These are phyloP conservation scores for Tribolium freemani DNA, from an alignment of 2,888 invertebrate genomes.

Conservation along the genomic window DNA sequence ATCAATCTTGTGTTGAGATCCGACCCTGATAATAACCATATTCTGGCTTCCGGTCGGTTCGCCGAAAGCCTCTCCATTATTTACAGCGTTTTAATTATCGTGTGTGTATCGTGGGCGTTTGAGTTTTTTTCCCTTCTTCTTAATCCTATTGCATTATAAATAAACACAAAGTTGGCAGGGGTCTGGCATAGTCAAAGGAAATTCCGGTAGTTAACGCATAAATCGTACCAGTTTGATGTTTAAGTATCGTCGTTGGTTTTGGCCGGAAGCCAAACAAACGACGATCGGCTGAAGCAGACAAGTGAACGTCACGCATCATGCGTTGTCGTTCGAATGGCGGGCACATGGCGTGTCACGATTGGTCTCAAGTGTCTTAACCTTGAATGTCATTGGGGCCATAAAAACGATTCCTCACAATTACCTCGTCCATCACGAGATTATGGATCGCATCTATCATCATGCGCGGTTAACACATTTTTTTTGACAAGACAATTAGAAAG, in stretches of 20 bases:
- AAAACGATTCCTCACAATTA: not conserved
- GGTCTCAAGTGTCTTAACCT: slow-evolving; percentile 43
- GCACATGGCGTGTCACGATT: slow-evolving; percentile 33
- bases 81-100: slow-evolving; percentile 34
- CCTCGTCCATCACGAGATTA: no score
- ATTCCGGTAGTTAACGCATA: slow-evolving; percentile 53
- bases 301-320: slow-evolving; percentile 42
- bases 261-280: slow-evolving; percentile 44
- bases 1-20: not conserved
- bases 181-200: slow-evolving; percentile 49
- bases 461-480: not conserved
- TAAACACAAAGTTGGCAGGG: slow-evolving; percentile 37
- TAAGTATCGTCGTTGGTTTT: slow-evolving; percentile 33
- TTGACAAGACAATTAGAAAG: not conserved
- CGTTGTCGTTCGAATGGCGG: slow-evolving; percentile 11
- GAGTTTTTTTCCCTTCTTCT: slow-evolving; percentile 27
- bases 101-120: slow-evolving; percentile 19
- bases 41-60: not conserved
- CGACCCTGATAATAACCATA: no score
- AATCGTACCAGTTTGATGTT: slow-evolving; percentile 39
- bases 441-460: no score
- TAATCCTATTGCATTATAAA: slow-evolving; percentile 37
- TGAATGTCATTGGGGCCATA: slow-evolving; percentile 36
- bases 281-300: slow-evolving; percentile 37
- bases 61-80: slow-evolving; percentile 23